Evolutionary conservation across 1,140 invertebrate species (phyloP), one percentile per base, ranked within the genome.

Genomic region (Musca domestica): DNA sequence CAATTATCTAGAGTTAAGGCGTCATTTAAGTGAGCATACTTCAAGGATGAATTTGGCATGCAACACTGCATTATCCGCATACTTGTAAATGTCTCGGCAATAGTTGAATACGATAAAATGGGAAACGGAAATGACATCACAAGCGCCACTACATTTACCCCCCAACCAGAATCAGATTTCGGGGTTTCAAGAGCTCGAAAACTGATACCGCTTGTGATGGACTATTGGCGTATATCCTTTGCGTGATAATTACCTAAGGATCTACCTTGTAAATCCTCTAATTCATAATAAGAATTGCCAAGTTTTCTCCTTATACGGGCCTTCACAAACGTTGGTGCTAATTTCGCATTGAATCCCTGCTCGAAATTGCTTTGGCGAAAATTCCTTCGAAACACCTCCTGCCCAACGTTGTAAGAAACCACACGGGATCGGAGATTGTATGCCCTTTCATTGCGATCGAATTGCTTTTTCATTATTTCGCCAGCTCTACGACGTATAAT

Each of bases 281-380:
- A 64, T 30, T 27, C 27, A 47, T 46, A 64, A 30, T 47, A 41
- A 17, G 15, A 64, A 34, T 30, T 34, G 3, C 63, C 63, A 41
- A 34, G 14, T 30, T 64, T 64, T 17, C 12, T 22, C 22, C 41
- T 15, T 1, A 64, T 20, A 19, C 27, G 15, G 9, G 63, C 30
- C 34, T 64, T 64, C 15, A 64, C 4, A 22, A 34, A 34, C 3
- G 27, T 30, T 64, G 63, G 63, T 2, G 63, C 63, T 64, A 64
- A 46, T 47, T 64, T 64, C 34, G 63, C 30, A 34, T 64, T 64
- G 19, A 64, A 64, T 9, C 63, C 63, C 22, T 64, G 27, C 20
- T 41, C 27, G 20, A 64, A 47, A 47, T 64, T 64, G 41, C 61
- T 64, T 20, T 64, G 61, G 9, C 10, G 7, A 12, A 64, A 64